Evolutionary conservation across 2,797 vertebrate species (phyloP).

Genomic region (Australoheros facetus): DNA sequence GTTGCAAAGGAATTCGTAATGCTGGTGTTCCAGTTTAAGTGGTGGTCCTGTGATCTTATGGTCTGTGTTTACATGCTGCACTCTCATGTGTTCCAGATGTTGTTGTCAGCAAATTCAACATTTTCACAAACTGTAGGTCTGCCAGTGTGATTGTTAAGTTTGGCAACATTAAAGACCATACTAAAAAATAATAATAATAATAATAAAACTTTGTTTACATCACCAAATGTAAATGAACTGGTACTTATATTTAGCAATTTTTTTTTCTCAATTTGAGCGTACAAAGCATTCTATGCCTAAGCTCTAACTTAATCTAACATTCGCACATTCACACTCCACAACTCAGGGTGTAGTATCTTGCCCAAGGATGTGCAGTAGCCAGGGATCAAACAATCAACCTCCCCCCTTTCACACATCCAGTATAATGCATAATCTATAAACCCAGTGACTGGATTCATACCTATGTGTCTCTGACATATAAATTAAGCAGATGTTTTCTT

Average conservation of each 20-base stretch:
- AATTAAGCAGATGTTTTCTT: too few relatives aligned
- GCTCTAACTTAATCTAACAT: not conserved
- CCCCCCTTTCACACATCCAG: not conserved
- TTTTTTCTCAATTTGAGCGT: not conserved
- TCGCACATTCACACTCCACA: not conserved
- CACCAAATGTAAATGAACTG: too few relatives aligned
- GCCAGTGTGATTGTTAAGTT: not conserved
- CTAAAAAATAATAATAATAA: too few relatives aligned
- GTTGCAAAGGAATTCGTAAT: not conserved
- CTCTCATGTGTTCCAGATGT: not conserved
- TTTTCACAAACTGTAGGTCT: not conserved
- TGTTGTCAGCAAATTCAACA: not conserved
- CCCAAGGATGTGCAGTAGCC: not conserved
- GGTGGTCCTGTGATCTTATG: not conserved
- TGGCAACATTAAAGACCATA: not conserved
- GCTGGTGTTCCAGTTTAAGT: not conserved
- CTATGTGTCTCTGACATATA: not conserved
- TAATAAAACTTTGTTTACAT: not conserved
- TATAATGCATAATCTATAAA: not conserved
- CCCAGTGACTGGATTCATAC: not conserved
- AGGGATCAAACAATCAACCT: not conserved
- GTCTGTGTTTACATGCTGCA: not conserved
- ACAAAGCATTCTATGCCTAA: not conserved
- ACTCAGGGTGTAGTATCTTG: not conserved
- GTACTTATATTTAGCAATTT: too few relatives aligned